Evolutionary conservation across 2,888 invertebrate genomes (phyloP), one percentile per base, ranked within the genome.

Genomic region (Tethea ocularis): DNA sequence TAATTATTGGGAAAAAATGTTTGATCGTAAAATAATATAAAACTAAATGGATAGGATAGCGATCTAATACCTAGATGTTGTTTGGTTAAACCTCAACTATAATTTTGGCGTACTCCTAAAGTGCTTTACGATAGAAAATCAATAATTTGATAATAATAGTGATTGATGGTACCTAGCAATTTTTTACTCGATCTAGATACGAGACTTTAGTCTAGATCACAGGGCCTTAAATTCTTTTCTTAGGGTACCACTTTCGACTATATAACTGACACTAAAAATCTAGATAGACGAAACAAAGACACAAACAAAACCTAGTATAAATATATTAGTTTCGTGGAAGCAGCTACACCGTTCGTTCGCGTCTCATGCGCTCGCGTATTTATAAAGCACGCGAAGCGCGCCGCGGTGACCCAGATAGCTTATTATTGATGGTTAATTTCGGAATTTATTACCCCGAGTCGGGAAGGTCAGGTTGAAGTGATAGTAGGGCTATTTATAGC

Each of bases 391-490:
- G 46, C 8, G 20, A 10, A 46, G 10, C 41, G 41, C 41, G 41
- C 46, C n/a, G 38, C 38, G 17, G 46, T 46, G 46, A 46, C 46
- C 46, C 46, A 46, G 46, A 20, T 46, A 10, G 46, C 46, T 17
- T 46, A 46, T 38, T 38, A 38, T 46, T 46, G 46, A 46, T 46
- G 46, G 46, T 46, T 46, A 46, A 46, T 20, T 20, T 46, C 46
- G 20, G 46, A 46, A 46, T 46, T 46, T 46, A 46, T 46, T n/a
- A 15, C 46, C 46, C 46, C 8, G 17, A 20, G 17, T 10, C 46
- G 46, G 20, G 46, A 46, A 46, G 46, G 46, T 46, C 46, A 46
- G 46, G 10, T 46, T 46, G 10, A 46, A 46, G 46, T 46, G 46
- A 46, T 46, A 46, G 46, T 46, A 20, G 20, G 2, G 46, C 20